phyloP scores from a whole-genome alignment of 2,888 invertebrate species.

The Tetranychus piercei region DNA sequence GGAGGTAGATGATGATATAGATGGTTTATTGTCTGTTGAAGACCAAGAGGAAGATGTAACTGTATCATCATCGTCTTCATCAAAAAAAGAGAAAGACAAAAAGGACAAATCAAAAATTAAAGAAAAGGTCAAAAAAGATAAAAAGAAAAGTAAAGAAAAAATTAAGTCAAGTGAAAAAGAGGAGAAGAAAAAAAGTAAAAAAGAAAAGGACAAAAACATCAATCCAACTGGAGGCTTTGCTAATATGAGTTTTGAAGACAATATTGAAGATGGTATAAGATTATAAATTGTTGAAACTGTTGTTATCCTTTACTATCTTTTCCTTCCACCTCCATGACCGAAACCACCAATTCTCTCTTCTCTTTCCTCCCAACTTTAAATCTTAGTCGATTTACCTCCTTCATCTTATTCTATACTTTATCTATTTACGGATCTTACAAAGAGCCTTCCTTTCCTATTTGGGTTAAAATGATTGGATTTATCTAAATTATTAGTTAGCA shows the following conservation, averaged over 20 bases:
- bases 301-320: neutral
- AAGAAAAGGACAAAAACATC: constrained; percentile 17
- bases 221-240: constrained; percentile 21
- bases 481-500: neutral
- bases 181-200: constrained; percentile 15
- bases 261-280: constrained; percentile 12
- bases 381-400: neutral
- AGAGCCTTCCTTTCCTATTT: neutral
- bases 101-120: constrained; percentile 18
- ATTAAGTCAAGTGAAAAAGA: constrained; percentile 12
- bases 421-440: neutral
- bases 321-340: too few species aligned
- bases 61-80: constrained; percentile 3
- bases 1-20: constrained; percentile 22
- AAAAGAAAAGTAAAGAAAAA: constrained; percentile 14
- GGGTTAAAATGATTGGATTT: constrained; percentile 1
- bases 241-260: constrained; percentile 27
- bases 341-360: neutral
- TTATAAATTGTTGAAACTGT: constrained; percentile 1
- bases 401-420: neutral
- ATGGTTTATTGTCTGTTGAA: constrained; percentile 19
- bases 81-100: constrained; percentile 19
- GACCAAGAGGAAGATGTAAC: neutral
- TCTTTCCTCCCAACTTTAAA: neutral
- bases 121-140: constrained; percentile 12